Base-by-base conservation (phyloP, 2,113 vertebrate species). In the Malurus cyaneus region DNA sequence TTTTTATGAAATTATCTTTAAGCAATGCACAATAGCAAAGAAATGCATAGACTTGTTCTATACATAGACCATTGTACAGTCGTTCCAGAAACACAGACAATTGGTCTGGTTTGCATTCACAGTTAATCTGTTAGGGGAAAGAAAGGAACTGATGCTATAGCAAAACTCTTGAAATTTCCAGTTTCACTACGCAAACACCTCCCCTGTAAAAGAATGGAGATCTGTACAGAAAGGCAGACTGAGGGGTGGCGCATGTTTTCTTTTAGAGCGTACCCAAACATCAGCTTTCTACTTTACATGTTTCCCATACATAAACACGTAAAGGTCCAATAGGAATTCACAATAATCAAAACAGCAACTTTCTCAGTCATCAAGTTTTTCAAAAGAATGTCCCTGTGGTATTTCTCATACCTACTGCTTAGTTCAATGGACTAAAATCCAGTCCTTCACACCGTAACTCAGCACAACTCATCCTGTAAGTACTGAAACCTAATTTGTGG, bases 401-500 rank as follows among this genome's bases (percentile, higher is more conserved):
- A 78, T 74, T 95, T 96, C 92, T 86, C 81, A 66, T 93, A 59
- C 39, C 50, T 65, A 76, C 29, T 44, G 29, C 42, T 65, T 59
- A 77, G 46, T n/a, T 81, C 73, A 85, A 44, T 62, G 74, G 84
- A 72, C 73, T 91, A 82, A 89, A 89, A 92, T 85, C 73, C 87
- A 85, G 60, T 66, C 70, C n/a, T 81, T 87, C 67, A 83, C 80
- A 80, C 12, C 5, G 0, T 57, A 85, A 91, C 42, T 60, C 84
- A 50, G n/a, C 82, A 64, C 74, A 95, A 92, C 70, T 96, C 94
- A 94, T 95, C 86, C 64, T 59, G 93, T 82, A 83, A 91, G 71
- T 95, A 96, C 67, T 26, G 88, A 96, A 97, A 96, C 72, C n/a
- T 73, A 57, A 50, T 70, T 66, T 88, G 89, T 66, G 74, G 91